Conservation (phyloP, 2,888 invertebrate genomes). For the Trachelus stipa region DNA sequence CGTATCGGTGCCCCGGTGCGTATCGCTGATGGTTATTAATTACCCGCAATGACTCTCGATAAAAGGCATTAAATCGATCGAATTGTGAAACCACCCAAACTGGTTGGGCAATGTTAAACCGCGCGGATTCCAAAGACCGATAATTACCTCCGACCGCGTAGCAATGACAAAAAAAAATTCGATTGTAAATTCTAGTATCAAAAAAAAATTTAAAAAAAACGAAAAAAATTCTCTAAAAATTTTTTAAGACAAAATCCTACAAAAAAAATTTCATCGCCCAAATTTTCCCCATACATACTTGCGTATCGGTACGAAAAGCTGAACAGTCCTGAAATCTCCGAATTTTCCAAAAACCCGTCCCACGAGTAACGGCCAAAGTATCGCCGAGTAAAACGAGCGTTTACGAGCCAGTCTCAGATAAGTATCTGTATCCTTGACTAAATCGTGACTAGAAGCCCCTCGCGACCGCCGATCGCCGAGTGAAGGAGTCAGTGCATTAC, state of each 20-base stretch:
- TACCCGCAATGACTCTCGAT: constrained; percentile 52
- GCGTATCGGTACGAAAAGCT: not conserved
- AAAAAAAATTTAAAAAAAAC: not conserved
- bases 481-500: constrained; percentile 46
- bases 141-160: too few species aligned
- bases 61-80: constrained; percentile 44
- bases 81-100: constrained; percentile 29
- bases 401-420: constrained; percentile 59
- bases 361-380: not conserved
- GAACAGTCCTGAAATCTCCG: fast-evolving
- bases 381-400: not conserved
- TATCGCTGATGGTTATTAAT: constrained; percentile 46
- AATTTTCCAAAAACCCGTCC: not conserved
- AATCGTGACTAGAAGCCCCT: constrained; percentile 64
- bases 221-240: too few species aligned
- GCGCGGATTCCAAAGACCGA: not conserved
- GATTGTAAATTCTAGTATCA: not conserved
- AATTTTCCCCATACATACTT: not conserved
- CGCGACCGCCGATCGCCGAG: constrained; percentile 40
- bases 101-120: constrained; percentile 2
- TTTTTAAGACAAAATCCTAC: not conserved
- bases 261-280: not conserved
- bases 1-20: constrained; percentile 2
- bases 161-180: not conserved
- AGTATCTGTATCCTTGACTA: constrained; percentile 64